Conservation (phyloP, 2,797 vertebrate genomes). For the Gymnothorax javanicus region DNA sequence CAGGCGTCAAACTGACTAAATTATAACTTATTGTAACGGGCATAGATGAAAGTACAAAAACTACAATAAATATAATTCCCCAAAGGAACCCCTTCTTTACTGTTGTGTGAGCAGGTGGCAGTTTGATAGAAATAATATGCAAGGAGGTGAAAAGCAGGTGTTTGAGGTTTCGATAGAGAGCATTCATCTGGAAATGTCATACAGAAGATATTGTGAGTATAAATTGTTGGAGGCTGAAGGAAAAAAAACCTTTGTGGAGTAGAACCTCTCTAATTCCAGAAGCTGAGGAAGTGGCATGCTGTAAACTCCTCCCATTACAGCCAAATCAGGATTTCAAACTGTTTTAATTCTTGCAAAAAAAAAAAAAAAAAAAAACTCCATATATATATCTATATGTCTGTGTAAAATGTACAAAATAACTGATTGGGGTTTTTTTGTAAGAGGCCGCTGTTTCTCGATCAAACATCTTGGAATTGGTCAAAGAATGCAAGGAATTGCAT, state of each 20-base stretch:
- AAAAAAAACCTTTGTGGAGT: slow-evolving; percentile 50
- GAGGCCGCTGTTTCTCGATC: neutral
- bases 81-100: slow-evolving; percentile 30
- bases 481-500: neutral
- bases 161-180: slow-evolving; percentile 53
- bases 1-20: slow-evolving; percentile 38
- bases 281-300: slow-evolving; percentile 42
- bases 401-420: slow-evolving; percentile 45
- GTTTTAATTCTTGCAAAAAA: slow-evolving; percentile 42
- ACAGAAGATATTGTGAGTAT: slow-evolving; percentile 51
- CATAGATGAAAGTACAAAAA: slow-evolving; percentile 17
- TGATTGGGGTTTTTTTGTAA: neutral
- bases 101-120: slow-evolving; percentile 49
- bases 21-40: slow-evolving; percentile 28
- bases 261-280: slow-evolving; percentile 48
- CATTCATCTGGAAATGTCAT: slow-evolving; percentile 60
- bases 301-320: slow-evolving; percentile 44
- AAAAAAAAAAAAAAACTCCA: too few species aligned
- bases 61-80: slow-evolving; percentile 18
- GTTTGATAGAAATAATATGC: slow-evolving; percentile 48
- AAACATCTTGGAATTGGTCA: neutral
- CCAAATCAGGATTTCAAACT: slow-evolving; percentile 43
- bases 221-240: slow-evolving; percentile 52
- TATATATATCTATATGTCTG: slow-evolving; percentile 24
- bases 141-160: slow-evolving; percentile 55